Base-by-base conservation (phyloP, 2,113 vertebrate genomes). In the Carassius carassius region DNA sequence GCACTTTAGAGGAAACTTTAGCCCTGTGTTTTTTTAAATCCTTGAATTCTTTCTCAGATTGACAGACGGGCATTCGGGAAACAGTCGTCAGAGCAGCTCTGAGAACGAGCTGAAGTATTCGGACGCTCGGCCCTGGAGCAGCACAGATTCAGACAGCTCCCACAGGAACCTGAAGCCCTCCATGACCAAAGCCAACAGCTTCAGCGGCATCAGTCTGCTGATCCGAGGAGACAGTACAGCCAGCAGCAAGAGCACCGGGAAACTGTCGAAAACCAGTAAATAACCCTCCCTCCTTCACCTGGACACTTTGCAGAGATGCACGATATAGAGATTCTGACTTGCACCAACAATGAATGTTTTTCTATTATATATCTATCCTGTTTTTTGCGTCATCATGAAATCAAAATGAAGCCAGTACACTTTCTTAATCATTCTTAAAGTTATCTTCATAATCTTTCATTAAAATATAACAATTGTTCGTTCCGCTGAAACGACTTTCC, bases 171-270 rank as follows among this genome's bases (percentile, higher is more conserved):
- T 97, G 69, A 96, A 95, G 85, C 97, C 98, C 23, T 92, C 97
- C 58, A 97, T 99, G 86, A 99, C 97, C 82, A 99, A 99, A 95
- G 98, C 98, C 92, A 99, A 97, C 95, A 98, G 98, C 95, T 99
- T 99, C 95, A 98, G 96, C 87, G 97, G 98, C 86, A 97, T 99
- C 87, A 97, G 96, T 0, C 95, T 97, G 87, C 94, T 99, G 47
- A 95, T 95, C 73, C 95, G 97, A 79, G 97, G 97, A 72, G 98
- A 99, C 94, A 99, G 97, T 94, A 95, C 96, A 37, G 96, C 96
- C 90, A 99, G 98, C 97, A 99, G 96, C 97, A 99, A 96, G 95
- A 98, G 98, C 95, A 95, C 96, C 74, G 97, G 97, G 90, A 95
- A 96, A 90, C 97, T 99, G 85, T 99, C 98, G 41, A 98, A 99